Base-by-base conservation (phyloP, 2,113 vertebrate species). In the Phrynosoma platyrhinos region DNA sequence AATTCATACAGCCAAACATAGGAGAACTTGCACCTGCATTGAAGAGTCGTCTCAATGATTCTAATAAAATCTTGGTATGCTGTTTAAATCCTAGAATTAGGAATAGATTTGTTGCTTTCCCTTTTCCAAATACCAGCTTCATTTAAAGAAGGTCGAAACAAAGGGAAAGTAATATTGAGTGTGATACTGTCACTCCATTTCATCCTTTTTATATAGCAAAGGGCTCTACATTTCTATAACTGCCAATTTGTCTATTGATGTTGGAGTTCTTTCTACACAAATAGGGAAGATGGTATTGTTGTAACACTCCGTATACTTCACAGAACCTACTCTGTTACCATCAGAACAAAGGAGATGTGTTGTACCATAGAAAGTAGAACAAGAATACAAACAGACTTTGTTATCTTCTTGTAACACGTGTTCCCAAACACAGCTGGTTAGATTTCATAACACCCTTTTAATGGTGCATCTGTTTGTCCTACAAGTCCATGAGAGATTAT, bases 1-100 rank as follows among this genome's bases (percentile, higher is more conserved):
- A 99, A 90, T 99, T 99, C 93, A 97, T 99, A 93, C 97, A 98
- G 27, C 92, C 98, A 32, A 99, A 96, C 92, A 97, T 99, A n/a
- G 98, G 98, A 78, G 99, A 99, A 90, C 98, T 99, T 93, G 96
- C 98, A 78, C 83, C 97, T 96, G 97, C 98, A 72, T 96, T 99
- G 94, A 99, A 98, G 92, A 97, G 95, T 81, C 98, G 99, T 85
- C 99, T 99, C 23, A 91, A 95, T 69, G 99, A 99, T 93, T 99
- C 99, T 87, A 99, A 99, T 97, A 99, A 99, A 95, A 98, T 99
- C 90, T 96, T 99, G 98, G 99, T 99, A 95, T 0, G 96, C 94
- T 91, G 47, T 71, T 40, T 5, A 86, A 89, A 64, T 87, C 1
- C 2, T 47, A 20, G 0, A 86, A 68, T 69, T 40, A 52, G 21